Base-by-base conservation (phyloP, 2,113 vertebrate species). In the Kobus ellipsiprymnus region DNA sequence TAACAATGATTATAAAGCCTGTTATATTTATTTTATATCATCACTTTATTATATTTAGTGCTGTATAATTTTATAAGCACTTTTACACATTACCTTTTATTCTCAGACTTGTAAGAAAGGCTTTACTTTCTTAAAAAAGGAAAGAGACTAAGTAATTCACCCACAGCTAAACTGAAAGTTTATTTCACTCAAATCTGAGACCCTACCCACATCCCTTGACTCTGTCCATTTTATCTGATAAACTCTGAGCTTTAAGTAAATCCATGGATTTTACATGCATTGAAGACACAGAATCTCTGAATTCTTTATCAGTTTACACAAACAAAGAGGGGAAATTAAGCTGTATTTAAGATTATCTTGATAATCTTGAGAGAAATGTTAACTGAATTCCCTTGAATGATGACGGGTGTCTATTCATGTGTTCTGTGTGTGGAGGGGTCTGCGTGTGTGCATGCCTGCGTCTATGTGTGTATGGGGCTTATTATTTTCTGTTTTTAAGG, bases 341-440 rank as follows among this genome's bases (percentile, higher is more conserved):
- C 25, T 55, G 64, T 92, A 36, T 40, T 89, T 23, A 80, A 55
- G 74, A 59, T 64, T 60, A 84, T 33, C 71, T 89, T 86, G 55
- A 95, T 93, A 74, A 82, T 84, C 36, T 84, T 85, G 44, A 95
- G 67, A 90, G 82, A 93, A 95, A 81, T 21, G 48, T 93, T 64
- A 44, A 40, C n/a, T 46, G 33, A 71, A 67, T 80, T 87, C n/a
- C 57, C 21, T 27, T n/a, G 10, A 94, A 60, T 81, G 27, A 85
- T 23, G 6, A 78, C 55, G 14, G 8, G 40, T 83, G 36, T n/a
- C 19, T 92, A 46, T n/a, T 89, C 5, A 12, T 57, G n/a, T 15
- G 17, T 40, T 3, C 0, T 62, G 52, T 67, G 40, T 80, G 40
- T 9, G 7, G 50, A 40, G 14, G 17, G 30, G 14, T 27, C 21